Percentiles rank a stretch among this genome's conserved stretches.
Conservation (phyloP, 1,140 invertebrate genomes). For the Apocrypta bakeri region DNA sequence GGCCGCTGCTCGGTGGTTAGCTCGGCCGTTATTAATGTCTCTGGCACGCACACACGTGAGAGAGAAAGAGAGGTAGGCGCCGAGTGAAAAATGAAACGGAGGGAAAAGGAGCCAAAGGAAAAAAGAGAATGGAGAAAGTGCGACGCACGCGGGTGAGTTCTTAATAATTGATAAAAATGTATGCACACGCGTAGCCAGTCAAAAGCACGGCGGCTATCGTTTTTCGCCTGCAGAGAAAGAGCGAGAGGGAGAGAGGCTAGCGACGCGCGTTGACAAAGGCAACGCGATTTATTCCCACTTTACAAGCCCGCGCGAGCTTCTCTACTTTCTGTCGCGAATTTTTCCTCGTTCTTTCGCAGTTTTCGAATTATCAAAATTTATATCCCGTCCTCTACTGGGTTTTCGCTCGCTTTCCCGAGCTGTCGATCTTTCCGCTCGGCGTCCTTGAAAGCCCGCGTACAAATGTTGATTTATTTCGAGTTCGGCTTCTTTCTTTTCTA, state of each 20-base stretch:
- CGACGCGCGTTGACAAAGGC: conserved; percentile 67
- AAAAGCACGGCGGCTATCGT: conserved; percentile 58
- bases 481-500: no score
- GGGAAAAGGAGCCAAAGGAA: conserved; percentile 33
- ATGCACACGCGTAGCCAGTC: conserved; percentile 66
- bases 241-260: conserved; percentile 22
- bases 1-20: conserved; percentile 61
- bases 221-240: conserved; percentile 48
- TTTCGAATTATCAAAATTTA: conserved; percentile 73
- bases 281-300: conserved; percentile 73
- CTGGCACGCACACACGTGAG: conserved; percentile 57
- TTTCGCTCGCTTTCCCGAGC: conserved; percentile 43
- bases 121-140: conserved; percentile 38
- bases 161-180: conserved; percentile 76
- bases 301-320: conserved; percentile 59
- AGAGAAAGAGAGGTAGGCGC: conserved; percentile 22
- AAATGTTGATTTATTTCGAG: no score
- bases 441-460: no score
- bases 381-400: conserved; percentile 54
- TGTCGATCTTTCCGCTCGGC: neutral
- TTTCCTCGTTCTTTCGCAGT: conserved; percentile 72
- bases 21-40: conserved; percentile 72
- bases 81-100: conserved; percentile 44
- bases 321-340: conserved; percentile 62
- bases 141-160: conserved; percentile 60